phyloP scores from a whole-genome alignment of 2,113 vertebrate species.

The Boulengeromyrus knoepffleri region DNA sequence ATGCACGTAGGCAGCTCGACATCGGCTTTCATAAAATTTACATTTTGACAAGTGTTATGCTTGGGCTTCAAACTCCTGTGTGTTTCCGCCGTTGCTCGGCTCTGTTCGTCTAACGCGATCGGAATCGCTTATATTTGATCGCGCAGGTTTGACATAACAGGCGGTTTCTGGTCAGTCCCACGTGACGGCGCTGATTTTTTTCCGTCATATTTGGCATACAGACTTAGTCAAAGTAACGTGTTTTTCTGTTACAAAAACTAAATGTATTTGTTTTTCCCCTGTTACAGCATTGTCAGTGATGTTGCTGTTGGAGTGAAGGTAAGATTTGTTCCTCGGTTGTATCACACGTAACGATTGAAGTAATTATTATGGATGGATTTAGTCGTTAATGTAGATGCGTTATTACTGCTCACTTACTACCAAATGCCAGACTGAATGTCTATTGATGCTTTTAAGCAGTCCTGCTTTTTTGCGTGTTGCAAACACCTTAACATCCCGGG shows the following conservation, averaged over 20 bases:
- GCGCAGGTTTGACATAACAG: neutral
- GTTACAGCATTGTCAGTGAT: slow-evolving; percentile 39
- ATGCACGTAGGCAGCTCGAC: neutral
- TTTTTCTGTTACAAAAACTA: neutral
- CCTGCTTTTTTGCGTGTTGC: neutral
- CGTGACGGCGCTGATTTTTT: neutral
- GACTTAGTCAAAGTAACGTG: neutral
- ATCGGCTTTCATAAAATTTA: neutral
- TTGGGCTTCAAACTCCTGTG: neutral
- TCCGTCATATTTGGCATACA: neutral
- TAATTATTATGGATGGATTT: neutral
- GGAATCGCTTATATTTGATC: neutral
- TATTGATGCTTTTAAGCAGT: neutral
- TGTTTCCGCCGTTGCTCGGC: neutral
- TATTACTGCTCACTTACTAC: neutral
- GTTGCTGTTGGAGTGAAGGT: slow-evolving; percentile 49
- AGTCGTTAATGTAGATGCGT: neutral
- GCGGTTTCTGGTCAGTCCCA: neutral
- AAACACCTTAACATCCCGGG: neutral
- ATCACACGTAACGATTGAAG: neutral
- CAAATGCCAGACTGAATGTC: neutral
- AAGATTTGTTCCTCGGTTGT: slow-evolving; percentile 3
- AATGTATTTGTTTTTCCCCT: neutral
- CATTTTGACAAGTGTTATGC: neutral
- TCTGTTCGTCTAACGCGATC: neutral